A percentile compares a stretch with the other conserved stretches of the same genome.
phyloP scores from a whole-genome alignment of 2,888 invertebrate species.

The Shargacucullia verbasci region DNA sequence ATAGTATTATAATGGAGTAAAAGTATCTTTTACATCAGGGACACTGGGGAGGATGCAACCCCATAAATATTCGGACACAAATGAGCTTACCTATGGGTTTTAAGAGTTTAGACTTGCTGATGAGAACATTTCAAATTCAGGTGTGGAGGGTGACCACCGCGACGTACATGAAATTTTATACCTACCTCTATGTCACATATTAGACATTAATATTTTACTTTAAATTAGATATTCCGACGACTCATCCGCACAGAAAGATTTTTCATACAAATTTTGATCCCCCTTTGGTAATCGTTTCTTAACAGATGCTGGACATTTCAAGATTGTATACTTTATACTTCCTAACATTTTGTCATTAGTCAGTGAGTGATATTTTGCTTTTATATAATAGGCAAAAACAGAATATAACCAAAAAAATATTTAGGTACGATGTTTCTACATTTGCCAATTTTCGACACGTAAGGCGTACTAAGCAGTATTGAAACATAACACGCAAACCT shows the following conservation, averaged over 20 bases:
- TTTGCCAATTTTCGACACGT: background rate
- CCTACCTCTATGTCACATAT: too few species aligned
- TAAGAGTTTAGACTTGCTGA: conserved; percentile 64
- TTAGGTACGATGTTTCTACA: background rate
- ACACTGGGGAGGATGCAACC: conserved; percentile 28
- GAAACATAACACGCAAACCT: conserved; percentile 58
- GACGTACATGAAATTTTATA: conserved; percentile 35
- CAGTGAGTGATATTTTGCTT: too few species aligned
- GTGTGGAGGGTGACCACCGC: conserved; percentile 34
- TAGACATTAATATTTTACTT: too few species aligned
- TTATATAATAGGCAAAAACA: too few species aligned
- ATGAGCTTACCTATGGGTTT: conserved; percentile 58
- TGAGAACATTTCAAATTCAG: conserved; percentile 62
- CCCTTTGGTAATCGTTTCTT: too few species aligned
- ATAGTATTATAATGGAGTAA: conserved; percentile 1
- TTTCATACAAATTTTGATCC: too few species aligned
- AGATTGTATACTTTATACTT: too few species aligned
- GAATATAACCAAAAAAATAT: too few species aligned
- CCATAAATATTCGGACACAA: conserved; percentile 56
- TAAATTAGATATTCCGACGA: too few species aligned
- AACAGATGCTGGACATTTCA: too few species aligned
- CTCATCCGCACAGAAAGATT: too few species aligned
- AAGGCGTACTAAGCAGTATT: conserved; percentile 32
- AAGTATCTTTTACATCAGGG: conserved; percentile 17
- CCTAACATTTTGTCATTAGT: too few species aligned